Evolutionary conservation across 2,797 vertebrate species (phyloP).

Genomic region (Silurus aristotelis): DNA sequence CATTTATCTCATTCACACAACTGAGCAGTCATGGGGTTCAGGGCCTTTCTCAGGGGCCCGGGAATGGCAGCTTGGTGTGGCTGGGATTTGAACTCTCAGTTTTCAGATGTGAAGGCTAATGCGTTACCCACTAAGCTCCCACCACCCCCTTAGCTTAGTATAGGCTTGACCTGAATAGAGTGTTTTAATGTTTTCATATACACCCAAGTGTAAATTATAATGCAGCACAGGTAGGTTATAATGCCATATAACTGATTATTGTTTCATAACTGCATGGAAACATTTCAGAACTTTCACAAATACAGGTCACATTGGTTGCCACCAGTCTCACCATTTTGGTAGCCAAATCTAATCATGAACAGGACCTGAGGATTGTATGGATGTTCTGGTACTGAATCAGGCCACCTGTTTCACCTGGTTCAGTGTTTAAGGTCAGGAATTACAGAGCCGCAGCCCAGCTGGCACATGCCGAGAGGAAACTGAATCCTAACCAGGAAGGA

Average conservation of each 20-base stretch:
- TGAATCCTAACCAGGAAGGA: conserved; percentile 49
- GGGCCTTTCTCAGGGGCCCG: no score
- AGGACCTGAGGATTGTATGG: conserved; percentile 18
- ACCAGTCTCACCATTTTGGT: neutral
- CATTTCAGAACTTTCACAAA: neutral
- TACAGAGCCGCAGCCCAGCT: conserved; percentile 42
- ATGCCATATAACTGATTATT: neutral
- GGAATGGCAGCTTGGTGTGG: no score
- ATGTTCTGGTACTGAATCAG: conserved; percentile 25
- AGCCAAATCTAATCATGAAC: neutral
- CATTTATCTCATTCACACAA: no score
- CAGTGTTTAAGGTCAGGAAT: conserved; percentile 40
- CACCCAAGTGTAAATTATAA: neutral
- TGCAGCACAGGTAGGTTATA: neutral
- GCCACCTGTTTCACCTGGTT: conserved; percentile 48
- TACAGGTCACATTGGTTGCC: neutral
- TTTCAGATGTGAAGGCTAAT: no score
- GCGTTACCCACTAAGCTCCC: no score
- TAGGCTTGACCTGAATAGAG: neutral
- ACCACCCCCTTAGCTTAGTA: neutral
- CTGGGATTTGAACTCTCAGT: no score
- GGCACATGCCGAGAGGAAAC: conserved; percentile 36
- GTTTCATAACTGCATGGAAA: neutral
- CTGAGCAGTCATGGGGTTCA: no score
- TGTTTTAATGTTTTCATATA: neutral